A percentile compares a stretch with the other conserved stretches of the same genome.
These are phyloP conservation scores for Microplitis deprimator DNA, from an alignment of 2,888 invertebrate genomes.

Conservation along the genomic window DNA sequence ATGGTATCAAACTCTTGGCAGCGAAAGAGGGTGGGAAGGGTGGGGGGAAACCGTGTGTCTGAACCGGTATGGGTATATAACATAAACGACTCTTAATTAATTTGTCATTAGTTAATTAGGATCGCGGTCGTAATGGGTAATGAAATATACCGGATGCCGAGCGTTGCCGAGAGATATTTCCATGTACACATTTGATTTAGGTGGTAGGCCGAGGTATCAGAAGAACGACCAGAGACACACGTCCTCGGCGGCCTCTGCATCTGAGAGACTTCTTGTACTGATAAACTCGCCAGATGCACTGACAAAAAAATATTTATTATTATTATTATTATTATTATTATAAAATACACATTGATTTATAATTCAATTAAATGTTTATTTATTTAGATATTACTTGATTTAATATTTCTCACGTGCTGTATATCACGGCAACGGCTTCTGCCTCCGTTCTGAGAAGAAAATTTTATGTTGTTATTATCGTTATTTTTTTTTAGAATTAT, in stretches of 20 bases:
- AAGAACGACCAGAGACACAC: conserved; percentile 37
- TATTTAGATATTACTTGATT: background rate
- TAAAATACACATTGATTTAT: background rate
- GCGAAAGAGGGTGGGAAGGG: background rate
- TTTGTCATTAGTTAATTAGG: conserved; percentile 61
- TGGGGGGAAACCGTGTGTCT: conserved; percentile 29
- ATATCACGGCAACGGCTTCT: background rate
- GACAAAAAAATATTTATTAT: background rate
- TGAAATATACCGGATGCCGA: conserved; percentile 52
- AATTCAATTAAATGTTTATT: background rate
- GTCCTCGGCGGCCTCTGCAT: background rate
- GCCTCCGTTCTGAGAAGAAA: too few species aligned
- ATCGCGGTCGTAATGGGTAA: conserved; percentile 51
- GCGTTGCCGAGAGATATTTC: conserved; percentile 44
- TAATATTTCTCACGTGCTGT: background rate
- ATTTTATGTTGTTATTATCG: background rate
- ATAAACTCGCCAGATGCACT: background rate
- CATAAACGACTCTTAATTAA: conserved; percentile 57
- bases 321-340: too few species aligned
- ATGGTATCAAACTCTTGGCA: background rate
- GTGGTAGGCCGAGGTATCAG: conserved; percentile 31
- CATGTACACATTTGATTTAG: conserved; percentile 47
- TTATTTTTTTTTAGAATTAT: background rate
- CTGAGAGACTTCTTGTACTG: background rate
- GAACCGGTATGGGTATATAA: conserved; percentile 55